Conservation (phyloP, 2,888 invertebrate genomes). For the Nasonovia ribisnigri region DNA sequence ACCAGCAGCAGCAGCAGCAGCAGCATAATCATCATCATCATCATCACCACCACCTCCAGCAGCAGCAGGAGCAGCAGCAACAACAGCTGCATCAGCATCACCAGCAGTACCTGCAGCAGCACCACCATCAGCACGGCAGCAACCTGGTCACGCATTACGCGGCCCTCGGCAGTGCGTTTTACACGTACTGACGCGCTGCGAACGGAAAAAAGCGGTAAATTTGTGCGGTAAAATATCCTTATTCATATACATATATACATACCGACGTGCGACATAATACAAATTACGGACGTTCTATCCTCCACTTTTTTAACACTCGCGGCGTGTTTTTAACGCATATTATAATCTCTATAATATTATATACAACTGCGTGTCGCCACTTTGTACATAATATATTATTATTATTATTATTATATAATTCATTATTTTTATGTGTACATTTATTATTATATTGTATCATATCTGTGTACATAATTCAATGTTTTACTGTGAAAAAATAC, state of each 20-base stretch:
- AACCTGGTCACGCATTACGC: constrained; percentile 33
- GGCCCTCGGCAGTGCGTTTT: constrained; percentile 44
- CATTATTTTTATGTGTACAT: neutral
- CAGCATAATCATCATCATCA: neutral
- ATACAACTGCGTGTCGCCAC: neutral
- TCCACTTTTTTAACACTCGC: constrained; percentile 1
- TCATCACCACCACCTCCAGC: neutral
- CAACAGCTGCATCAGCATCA: constrained; percentile 7
- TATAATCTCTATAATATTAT: neutral
- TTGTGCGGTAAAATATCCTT: neutral
- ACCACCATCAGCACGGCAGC: constrained; percentile 19
- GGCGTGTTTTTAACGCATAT: neutral
- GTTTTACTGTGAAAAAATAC: constrained; percentile 1
- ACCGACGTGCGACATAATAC: neutral
- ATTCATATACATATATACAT: neutral
- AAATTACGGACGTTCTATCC: neutral
- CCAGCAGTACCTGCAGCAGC: neutral
- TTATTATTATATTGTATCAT: neutral
- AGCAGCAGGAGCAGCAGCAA: neutral
- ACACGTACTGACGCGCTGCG: constrained; percentile 23
- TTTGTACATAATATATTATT: constrained; percentile 23
- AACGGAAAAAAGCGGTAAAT: neutral
- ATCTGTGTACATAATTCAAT: constrained; percentile 17
- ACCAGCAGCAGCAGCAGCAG: neutral
- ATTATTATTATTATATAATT: constrained; percentile 12